Conservation (phyloP, 2,797 vertebrate genomes). For the Esox masquinongy region DNA sequence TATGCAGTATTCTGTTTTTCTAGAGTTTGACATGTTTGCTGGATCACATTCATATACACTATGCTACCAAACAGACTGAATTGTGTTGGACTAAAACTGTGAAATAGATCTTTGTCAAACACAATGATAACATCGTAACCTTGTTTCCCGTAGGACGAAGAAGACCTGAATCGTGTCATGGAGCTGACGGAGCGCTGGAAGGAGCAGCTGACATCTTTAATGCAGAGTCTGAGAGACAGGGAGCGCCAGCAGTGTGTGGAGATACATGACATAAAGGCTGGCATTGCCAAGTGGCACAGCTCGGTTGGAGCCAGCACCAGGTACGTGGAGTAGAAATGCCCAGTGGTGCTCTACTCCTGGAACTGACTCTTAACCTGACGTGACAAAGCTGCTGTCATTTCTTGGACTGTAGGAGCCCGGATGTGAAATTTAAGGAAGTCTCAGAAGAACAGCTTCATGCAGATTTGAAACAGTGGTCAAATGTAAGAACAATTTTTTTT, state of each 20-base stretch:
- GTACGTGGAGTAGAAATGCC: slow-evolving; percentile 56
- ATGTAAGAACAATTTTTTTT: slow-evolving; percentile 63
- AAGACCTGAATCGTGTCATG: slow-evolving; percentile 72
- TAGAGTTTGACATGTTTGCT: background rate
- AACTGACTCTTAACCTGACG: background rate
- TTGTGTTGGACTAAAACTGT: background rate
- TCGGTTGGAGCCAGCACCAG: slow-evolving; percentile 56
- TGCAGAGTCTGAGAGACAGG: slow-evolving; percentile 59
- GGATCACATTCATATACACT: background rate
- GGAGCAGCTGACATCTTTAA: slow-evolving; percentile 57
- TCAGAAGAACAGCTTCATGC: slow-evolving; percentile 54
- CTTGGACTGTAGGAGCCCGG: slow-evolving; percentile 36
- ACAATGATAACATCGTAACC: background rate
- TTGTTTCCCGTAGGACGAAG: slow-evolving; percentile 70
- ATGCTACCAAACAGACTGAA: background rate
- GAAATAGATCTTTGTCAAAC: background rate
- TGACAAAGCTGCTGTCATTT: background rate
- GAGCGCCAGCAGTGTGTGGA: slow-evolving; percentile 67
- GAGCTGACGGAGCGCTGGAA: slow-evolving; percentile 72
- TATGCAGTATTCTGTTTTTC: background rate
- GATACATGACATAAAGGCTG: slow-evolving; percentile 57
- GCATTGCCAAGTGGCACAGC: slow-evolving; percentile 67
- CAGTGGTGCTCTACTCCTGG: background rate
- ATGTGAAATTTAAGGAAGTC: slow-evolving; percentile 46
- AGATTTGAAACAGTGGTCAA: slow-evolving; percentile 69